Percentiles rank a stretch among this genome's conserved stretches.
phyloP scores from a whole-genome alignment of 2,797 vertebrate genomes.

The Hyperoplus lanceolatus region DNA sequence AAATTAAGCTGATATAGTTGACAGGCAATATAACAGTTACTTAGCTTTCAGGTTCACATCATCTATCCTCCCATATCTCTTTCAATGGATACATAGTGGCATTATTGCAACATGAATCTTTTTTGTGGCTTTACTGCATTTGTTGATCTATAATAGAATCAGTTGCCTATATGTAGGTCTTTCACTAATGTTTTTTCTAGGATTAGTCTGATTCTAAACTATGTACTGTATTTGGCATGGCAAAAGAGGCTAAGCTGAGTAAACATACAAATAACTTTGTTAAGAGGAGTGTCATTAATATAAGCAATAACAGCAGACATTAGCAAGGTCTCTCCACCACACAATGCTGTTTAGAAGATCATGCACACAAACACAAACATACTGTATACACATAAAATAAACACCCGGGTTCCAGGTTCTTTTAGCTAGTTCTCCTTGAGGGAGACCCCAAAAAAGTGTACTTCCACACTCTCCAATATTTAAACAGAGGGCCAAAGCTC shows the following conservation, averaged over 20 bases:
- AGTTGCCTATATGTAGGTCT: not conserved
- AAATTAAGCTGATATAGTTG: not conserved
- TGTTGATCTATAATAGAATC: not conserved
- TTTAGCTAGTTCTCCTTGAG: constrained; percentile 34
- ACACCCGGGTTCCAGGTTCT: constrained; percentile 23
- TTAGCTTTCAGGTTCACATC: not conserved
- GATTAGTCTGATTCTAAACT: not conserved
- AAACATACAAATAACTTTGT: not conserved
- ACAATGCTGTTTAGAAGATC: not conserved
- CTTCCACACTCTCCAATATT: constrained; percentile 40
- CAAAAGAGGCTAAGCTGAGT: not conserved
- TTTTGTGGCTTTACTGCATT: not conserved
- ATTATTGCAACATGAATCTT: not conserved
- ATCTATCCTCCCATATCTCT: not conserved
- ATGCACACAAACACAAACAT: not conserved
- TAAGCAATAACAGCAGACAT: not conserved
- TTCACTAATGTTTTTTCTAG: not conserved
- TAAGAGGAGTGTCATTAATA: not conserved
- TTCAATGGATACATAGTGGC: too few relatives aligned
- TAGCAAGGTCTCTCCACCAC: not conserved
- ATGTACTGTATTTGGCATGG: not conserved
- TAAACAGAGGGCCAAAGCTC: constrained; percentile 52
- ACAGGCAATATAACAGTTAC: not conserved
- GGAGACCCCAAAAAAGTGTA: constrained; percentile 22
- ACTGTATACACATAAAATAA: not conserved